Evolutionary conservation across 2,797 vertebrate species (phyloP), one percentile per base, ranked within the genome.

Genomic region (Champsocephalus esox): DNA sequence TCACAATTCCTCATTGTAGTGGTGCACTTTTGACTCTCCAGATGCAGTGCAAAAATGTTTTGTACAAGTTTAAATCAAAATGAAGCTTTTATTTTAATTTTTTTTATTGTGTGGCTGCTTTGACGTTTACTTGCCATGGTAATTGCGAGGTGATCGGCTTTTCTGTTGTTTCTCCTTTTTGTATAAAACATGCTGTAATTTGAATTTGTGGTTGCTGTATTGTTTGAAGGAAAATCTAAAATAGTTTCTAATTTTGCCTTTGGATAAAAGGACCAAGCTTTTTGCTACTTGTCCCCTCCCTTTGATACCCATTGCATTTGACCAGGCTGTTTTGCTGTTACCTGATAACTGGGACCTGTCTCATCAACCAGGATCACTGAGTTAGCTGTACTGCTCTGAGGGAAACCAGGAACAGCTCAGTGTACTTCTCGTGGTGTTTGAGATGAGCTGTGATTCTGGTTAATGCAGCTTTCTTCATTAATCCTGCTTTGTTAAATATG

Each of bases 241-340:
- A 70, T 19, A 28, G 66, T 79, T 81, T 24, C 13, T 75, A 17
- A 12, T 52, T 57, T 59, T 71, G 88, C 81, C 24, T 81, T 73
- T 80, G 21, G 50, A 69, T 55, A 58, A 81, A 93, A 92, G 96
- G 96, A 96, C 96, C 96, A 96, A 95, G 91, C 73, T 77, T 92
- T 85, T 84, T 81, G 72, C 89, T 56, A 82, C 46, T 75, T 46
- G 14, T 67, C 12, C 59, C 19, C 16, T 73, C 66, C 58, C 84
- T 60, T 72, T 79, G 16, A 89, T 75, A 83, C 63, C 50, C 45
- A 77, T 89, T 84, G 85, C 84, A 77, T 89, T 83, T 51, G 60
- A 79, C 82, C 84, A 74, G 81, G 86, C 85, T 87, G 89, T 79
- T 81, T 61, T 87, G 76, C 74, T 87, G 81, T 89, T 54, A 75